phyloP scores from a whole-genome alignment of 2,888 invertebrate species.

The Pristionchus maxplancki region DNA sequence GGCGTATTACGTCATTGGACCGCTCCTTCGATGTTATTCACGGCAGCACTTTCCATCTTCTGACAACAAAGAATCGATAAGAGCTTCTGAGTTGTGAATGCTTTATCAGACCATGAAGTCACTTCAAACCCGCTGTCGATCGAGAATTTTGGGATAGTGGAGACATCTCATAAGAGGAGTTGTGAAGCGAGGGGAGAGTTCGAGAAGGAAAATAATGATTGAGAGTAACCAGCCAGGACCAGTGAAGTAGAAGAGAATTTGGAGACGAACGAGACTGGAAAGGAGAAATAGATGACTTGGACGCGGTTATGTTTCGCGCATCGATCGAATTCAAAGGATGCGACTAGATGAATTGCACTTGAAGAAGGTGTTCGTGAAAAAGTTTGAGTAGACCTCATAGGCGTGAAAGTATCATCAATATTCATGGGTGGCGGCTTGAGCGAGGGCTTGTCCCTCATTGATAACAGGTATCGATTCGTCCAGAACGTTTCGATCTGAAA shows the following conservation, averaged over 20 bases:
- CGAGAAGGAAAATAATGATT: background rate
- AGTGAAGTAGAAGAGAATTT: constrained; percentile 32
- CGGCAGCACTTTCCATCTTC: background rate
- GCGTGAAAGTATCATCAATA: background rate
- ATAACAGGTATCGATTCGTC: background rate
- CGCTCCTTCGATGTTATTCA: background rate
- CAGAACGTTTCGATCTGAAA: constrained; percentile 31
- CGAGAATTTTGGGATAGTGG: constrained; percentile 23
- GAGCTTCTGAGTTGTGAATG: background rate
- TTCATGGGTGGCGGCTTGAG: background rate
- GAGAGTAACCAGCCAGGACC: background rate
- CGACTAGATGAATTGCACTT: background rate
- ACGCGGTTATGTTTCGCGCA: background rate
- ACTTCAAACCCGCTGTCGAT: constrained; percentile 14
- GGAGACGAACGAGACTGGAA: background rate
- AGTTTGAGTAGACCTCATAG: constrained; percentile 6
- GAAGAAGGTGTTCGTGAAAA: too few species aligned
- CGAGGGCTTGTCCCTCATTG: background rate
- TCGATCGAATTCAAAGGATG: background rate
- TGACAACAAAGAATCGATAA: background rate
- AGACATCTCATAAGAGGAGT: background rate
- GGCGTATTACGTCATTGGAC: background rate
- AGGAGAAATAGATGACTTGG: too few species aligned
- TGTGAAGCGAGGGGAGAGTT: background rate
- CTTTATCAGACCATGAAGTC: background rate